Percentiles rank a stretch among this genome's conserved stretches.
phyloP scores from a whole-genome alignment of 1,140 invertebrate genomes.

The Hyposmocoma kahamanoa region DNA sequence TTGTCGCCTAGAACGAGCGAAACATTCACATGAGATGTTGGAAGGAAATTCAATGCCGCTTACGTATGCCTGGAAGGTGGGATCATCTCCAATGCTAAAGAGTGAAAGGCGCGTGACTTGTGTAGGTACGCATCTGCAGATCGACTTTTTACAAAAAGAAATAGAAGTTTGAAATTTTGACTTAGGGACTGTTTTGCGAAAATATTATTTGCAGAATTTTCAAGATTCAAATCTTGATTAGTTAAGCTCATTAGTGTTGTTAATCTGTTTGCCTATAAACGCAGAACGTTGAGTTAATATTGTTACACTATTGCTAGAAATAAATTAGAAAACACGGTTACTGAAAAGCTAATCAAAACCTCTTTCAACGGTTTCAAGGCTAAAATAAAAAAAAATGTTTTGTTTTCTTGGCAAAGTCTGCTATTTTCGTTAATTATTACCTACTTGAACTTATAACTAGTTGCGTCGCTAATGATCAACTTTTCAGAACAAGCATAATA shows the following conservation, averaged over 20 bases:
- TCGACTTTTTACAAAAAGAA: background rate
- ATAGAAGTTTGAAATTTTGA: background rate
- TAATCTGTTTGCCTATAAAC: conserved; percentile 41
- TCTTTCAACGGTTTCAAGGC: background rate
- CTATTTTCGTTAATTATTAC: too few relatives aligned
- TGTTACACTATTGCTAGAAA: conserved; percentile 14
- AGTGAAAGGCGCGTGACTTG: conserved; percentile 3
- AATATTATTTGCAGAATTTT: background rate
- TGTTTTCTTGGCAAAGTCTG: too few relatives aligned
- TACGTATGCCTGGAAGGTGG: conserved; percentile 8
- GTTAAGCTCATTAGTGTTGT: conserved; percentile 34
- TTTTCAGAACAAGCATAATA: background rate
- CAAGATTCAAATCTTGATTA: conserved; percentile 17
- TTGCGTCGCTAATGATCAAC: background rate
- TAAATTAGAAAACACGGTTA: background rate
- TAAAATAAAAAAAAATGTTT: too few relatives aligned
- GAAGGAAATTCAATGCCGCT: conserved; percentile 20
- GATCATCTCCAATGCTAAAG: background rate
- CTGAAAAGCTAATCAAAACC: background rate
- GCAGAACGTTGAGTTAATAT: conserved; percentile 45
- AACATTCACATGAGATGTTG: conserved; percentile 57
- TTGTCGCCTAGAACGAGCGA: conserved; percentile 73
- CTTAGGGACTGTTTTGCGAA: background rate
- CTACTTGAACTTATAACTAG: too few relatives aligned
- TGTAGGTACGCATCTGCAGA: background rate